phyloP scores from a whole-genome alignment of 2,113 vertebrate species.

The Chlamydotis undulata region DNA sequence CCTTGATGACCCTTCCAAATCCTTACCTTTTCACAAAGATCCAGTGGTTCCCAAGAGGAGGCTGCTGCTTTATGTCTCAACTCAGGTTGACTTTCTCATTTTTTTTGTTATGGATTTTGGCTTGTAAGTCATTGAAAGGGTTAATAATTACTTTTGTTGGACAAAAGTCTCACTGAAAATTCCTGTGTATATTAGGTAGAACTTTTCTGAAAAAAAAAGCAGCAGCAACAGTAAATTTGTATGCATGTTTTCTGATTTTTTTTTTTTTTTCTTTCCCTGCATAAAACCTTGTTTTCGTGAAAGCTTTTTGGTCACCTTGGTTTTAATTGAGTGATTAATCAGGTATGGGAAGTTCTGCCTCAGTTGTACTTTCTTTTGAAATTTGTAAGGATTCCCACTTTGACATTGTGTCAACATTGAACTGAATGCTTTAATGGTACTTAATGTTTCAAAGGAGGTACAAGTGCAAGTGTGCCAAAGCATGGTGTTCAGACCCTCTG shows the following conservation, averaged over 20 bases:
- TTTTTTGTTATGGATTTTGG: not conserved
- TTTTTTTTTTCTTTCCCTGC: not conserved
- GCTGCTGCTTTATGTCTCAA: not conserved
- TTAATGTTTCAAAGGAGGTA: not conserved
- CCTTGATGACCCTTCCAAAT: not conserved
- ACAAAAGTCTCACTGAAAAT: not conserved
- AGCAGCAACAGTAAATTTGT: not conserved
- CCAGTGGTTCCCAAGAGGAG: not conserved
- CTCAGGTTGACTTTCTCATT: not conserved
- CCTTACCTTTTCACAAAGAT: not conserved
- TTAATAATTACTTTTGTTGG: not conserved
- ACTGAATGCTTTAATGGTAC: not conserved
- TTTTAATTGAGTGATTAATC: not conserved
- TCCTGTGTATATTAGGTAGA: not conserved
- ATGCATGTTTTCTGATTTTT: rapidly evolving
- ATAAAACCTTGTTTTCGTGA: not conserved
- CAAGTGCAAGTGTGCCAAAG: not conserved
- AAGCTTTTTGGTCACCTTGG: not conserved
- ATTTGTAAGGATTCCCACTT: not conserved
- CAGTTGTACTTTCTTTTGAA: not conserved
- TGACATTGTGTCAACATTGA: not conserved
- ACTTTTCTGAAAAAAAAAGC: not conserved
- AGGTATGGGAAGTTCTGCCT: not conserved
- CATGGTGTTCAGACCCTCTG: not conserved
- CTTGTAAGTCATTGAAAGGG: not conserved